Evolutionary conservation across 1,140 invertebrate genomes (phyloP).

Genomic region (Zaprionus ornatus): DNA sequence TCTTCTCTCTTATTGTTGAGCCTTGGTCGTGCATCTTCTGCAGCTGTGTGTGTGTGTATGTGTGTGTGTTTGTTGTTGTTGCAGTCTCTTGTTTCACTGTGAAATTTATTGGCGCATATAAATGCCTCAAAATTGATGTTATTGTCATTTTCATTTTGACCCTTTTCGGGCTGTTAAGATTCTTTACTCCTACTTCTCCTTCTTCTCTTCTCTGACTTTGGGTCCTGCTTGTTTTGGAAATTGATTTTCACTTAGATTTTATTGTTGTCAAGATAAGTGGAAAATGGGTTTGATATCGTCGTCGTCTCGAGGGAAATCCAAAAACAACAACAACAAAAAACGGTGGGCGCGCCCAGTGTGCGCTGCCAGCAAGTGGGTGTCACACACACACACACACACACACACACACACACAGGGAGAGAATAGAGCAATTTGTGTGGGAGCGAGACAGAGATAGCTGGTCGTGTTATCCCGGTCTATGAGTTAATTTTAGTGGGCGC

Average conservation of each 20-base stretch:
- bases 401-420: constrained; percentile 6
- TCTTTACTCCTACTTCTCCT: constrained; percentile 10
- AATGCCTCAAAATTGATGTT: constrained; percentile 81
- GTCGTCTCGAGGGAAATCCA: constrained; percentile 28
- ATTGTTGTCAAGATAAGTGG: constrained; percentile 63
- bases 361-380: constrained; percentile 67
- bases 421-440: constrained; percentile 74
- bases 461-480: constrained; percentile 41
- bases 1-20: constrained; percentile 51
- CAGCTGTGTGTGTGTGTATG: constrained; percentile 13
- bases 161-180: constrained; percentile 39
- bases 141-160: constrained; percentile 68
- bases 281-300: constrained; percentile 42
- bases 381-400: neutral
- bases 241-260: constrained; percentile 75
- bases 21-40: constrained; percentile 42
- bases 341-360: constrained; percentile 60
- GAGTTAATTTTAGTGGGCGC: constrained; percentile 74
- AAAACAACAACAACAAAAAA: constrained; percentile 55
- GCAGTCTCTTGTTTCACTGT: constrained; percentile 56
- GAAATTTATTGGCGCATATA: constrained; percentile 81
- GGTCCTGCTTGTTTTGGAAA: constrained; percentile 75
- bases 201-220: constrained; percentile 11
- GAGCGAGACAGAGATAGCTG: constrained; percentile 13
- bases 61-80: constrained; percentile 9